Conservation (phyloP, 2,888 invertebrate species). For the Drosophila ustulata region DNA sequence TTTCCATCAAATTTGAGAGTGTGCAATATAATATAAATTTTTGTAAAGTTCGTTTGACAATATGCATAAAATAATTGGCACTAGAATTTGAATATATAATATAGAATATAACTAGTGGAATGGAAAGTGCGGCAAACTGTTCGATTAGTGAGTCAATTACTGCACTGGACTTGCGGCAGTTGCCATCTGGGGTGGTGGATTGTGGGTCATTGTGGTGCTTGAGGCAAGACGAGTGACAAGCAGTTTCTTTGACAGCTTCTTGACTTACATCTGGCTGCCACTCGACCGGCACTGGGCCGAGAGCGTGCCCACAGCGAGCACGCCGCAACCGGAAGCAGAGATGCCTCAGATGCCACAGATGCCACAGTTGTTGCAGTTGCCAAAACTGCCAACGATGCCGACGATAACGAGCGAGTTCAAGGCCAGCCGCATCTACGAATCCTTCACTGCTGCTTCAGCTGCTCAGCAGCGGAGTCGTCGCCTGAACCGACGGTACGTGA, state of each 20-base stretch:
- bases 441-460: conserved; percentile 73
- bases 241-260: conserved; percentile 31
- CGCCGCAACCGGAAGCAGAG: conserved; percentile 2
- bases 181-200: neutral
- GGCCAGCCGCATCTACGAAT: conserved; percentile 82
- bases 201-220: neutral
- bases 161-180: neutral
- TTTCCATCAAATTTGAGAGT: too few relatives aligned
- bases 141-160: neutral
- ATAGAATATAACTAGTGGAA: neutral
- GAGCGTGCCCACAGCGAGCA: conserved; percentile 20
- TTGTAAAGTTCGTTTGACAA: too few relatives aligned
- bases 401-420: conserved; percentile 75
- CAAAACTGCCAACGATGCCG: conserved; percentile 44
- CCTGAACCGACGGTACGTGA: conserved; percentile 45
- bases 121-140: neutral
- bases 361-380: neutral
- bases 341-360: neutral
- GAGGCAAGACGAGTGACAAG: neutral
- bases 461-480: conserved; percentile 46
- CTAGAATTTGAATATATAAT: too few relatives aligned
- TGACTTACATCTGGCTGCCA: conserved; percentile 29
- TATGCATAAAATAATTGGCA: too few relatives aligned
- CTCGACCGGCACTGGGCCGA: conserved; percentile 37
- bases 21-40: too few relatives aligned